Evolutionary conservation across 2,797 vertebrate species (phyloP), one percentile per base, ranked within the genome.

Genomic region (Diplodus puntazzo): DNA sequence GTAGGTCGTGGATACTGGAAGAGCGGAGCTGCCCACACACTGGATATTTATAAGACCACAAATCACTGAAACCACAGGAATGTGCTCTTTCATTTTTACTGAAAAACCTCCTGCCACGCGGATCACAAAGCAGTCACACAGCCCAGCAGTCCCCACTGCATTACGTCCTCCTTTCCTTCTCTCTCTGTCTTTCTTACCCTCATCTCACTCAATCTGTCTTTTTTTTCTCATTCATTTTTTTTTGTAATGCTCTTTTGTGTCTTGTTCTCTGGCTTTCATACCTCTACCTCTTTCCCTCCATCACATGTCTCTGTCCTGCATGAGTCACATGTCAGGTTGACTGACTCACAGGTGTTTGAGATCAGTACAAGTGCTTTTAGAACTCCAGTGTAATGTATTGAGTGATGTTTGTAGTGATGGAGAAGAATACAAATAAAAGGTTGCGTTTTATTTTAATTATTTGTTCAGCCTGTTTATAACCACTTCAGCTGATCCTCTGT

Each of bases 1-100:
- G 88, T 88, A 85, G 92, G 85, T 89, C 80, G 61, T 79, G 79
- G 88, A 89, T 89, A 73, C 86, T 91, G 92, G 79, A 88, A 82
- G 83, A 89, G 87, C 68, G n/a, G 70, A 83, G 65, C 91, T 87
- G 81, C 95, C 95, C 93, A 94, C 95, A 90, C 92, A 75, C 81
- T 88, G 69, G 89, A 90, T 94, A 95, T 96, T 95, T 94, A 93
- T 95, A 95, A 90, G 83, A 88, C 89, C 87, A 79, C 88, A 93
- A 92, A 92, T 92, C 89, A 87, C 75, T 80, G 79, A 86, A 92
- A 87, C 91, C 88, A 66, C 90, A 84, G 87, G 87, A 91, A 90
- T 85, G 83, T 74, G 69, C 82, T 80, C 84, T 89, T 89, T 90
- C 81, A 81, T 89, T 87, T 81, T 79, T 72, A 5, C 67, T 75